These are phyloP conservation scores for Sebastes hubbsi DNA, from an alignment of 2,797 vertebrate genomes.

Conservation along the genomic window DNA sequence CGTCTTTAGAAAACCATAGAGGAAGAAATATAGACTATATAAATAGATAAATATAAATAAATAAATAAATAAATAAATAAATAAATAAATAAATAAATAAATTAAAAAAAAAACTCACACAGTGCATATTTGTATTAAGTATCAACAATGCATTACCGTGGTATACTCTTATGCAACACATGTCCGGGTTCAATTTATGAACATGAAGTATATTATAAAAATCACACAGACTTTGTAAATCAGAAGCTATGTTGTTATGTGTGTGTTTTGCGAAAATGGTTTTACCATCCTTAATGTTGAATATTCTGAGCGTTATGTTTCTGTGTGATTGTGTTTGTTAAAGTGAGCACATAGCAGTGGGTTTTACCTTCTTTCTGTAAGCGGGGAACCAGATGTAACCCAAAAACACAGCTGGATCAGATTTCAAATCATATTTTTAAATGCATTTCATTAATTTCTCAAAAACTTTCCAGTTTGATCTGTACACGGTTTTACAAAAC, in stretches of 20 bases:
- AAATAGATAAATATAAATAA: constrained; percentile 61
- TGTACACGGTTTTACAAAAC: constrained; percentile 11
- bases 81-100: constrained; percentile 18
- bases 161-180: constrained; percentile 81
- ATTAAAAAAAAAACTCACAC: constrained; percentile 47
- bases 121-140: constrained; percentile 80
- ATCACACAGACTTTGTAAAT: constrained; percentile 91
- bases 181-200: constrained; percentile 95
- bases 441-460: background rate
- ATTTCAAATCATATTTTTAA: constrained; percentile 34
- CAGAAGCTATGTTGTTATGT: constrained; percentile 85
- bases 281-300: constrained; percentile 97
- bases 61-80: constrained; percentile 67
- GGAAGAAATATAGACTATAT: constrained; percentile 74
- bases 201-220: constrained; percentile 74
- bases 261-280: constrained; percentile 80
- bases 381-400: constrained; percentile 31
- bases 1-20: constrained; percentile 92
- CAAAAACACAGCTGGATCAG: constrained; percentile 56
- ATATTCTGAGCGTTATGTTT: constrained; percentile 93
- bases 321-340: constrained; percentile 75
- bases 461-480: background rate
- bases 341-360: constrained; percentile 85
- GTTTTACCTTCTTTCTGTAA: constrained; percentile 55
- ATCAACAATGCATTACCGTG: constrained; percentile 75